Evolutionary conservation across 2,888 invertebrate genomes (phyloP).

Genomic region (Celastrina argiolus): DNA sequence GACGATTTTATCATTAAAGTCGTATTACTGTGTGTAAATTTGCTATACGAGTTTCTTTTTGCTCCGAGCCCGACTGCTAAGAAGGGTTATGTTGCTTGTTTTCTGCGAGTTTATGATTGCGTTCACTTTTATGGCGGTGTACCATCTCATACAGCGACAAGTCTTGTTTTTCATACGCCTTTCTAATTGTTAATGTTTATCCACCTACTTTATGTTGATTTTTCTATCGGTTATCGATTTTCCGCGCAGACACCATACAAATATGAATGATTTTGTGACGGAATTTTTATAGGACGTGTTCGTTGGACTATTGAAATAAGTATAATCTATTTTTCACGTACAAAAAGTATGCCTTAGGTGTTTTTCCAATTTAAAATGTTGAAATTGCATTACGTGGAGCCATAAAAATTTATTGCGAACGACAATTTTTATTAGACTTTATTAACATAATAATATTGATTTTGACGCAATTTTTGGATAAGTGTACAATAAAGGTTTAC

Average conservation of each 20-base stretch:
- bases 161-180: conserved; percentile 11
- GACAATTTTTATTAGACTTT: background rate
- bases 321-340: too few relatives aligned
- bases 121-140: conserved; percentile 13
- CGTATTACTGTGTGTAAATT: conserved; percentile 9
- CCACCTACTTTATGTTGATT: too few relatives aligned
- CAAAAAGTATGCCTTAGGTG: too few relatives aligned
- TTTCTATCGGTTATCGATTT: too few relatives aligned
- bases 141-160: conserved; percentile 4
- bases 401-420: background rate
- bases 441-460: background rate
- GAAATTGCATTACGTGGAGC: background rate
- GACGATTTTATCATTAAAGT: background rate
- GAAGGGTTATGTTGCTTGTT: conserved; percentile 12
- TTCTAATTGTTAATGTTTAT: conserved; percentile 18
- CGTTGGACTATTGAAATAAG: too few relatives aligned
- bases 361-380: background rate
- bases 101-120: conserved; percentile 5
- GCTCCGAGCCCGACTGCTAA: too few relatives aligned
- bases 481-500: background rate
- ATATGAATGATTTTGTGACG: too few relatives aligned
- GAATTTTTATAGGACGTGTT: too few relatives aligned
- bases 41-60: conserved; percentile 22
- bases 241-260: too few relatives aligned
- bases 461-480: background rate